Evolutionary conservation across 2,113 vertebrate genomes (phyloP), one percentile per base, ranked within the genome.

Genomic region (Tylochromis polylepis): DNA sequence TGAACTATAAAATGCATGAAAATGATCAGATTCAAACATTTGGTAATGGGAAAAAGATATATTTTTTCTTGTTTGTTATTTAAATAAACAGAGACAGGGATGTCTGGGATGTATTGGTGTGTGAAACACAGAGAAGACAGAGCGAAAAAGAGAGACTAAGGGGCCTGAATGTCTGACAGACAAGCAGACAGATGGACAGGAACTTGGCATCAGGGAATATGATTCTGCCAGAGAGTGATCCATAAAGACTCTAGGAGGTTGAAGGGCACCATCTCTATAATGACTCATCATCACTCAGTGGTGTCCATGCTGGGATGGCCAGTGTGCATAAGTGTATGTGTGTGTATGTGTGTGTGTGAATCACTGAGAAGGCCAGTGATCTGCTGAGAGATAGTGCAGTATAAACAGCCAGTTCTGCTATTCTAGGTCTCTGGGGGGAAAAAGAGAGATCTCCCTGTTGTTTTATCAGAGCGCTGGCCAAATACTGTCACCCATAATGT

Each of bases 261-360:
- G 67, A 91, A 95, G 95, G 93, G 89, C 92, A 92, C 62, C 85
- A 88, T 92, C 86, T 89, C 90, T 81, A 86, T 94, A 95, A 95
- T 96, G 93, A 94, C 87, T 96, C 94, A 95, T 96, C 94, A 95
- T 96, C 94, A 94, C 93, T 96, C 95, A 95, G 83, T 91, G 83
- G 86, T 87, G 93, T 95, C 91, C 90, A 81, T 46, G 65, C 84
- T 67, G 93, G 62, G 89, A 92, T 89, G 90, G 84, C 70, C 38
- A 20, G 36, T 85, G 57, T 78, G 79, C 46, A 53, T 65, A 87
- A 58, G 83, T 78, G 84, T 65, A 79, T 87, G 72, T 83, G 65
- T 87, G 79, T 36, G 72, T 82, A 83, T 51, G 36, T 22, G 70
- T 84, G 89, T 87, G 60, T 83, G 78, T 81, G 88, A 85, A 89